Evolutionary conservation across 1,140 invertebrate genomes (phyloP).

Genomic region (Rhyzopertha dominica): DNA sequence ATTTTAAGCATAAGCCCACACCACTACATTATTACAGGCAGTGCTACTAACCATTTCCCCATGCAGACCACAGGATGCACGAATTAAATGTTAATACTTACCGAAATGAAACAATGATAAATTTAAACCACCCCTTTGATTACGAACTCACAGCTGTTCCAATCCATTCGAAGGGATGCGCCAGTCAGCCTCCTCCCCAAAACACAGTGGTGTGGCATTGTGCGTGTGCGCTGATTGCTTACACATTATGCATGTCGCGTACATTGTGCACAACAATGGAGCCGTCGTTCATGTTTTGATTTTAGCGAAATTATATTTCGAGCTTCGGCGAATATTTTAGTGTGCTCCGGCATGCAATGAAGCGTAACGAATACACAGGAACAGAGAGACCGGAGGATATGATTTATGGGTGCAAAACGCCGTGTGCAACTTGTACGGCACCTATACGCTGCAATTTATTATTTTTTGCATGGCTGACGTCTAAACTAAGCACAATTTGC

Average conservation of each 20-base stretch:
- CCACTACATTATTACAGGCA: no score
- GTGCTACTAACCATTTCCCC: no score
- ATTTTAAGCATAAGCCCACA: no score
- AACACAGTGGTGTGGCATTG: no score
- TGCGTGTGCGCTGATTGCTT: conserved; percentile 40
- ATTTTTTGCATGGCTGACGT: no score
- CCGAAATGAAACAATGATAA: conserved; percentile 37
- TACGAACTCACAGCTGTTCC: conserved; percentile 36
- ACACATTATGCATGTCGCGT: conserved; percentile 46
- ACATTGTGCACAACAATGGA: conserved; percentile 26
- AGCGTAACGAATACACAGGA: conserved; percentile 21
- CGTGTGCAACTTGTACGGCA: no score
- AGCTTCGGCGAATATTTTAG: conserved; percentile 18
- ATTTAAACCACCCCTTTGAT: conserved; percentile 35
- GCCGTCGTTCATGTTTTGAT: conserved; percentile 36
- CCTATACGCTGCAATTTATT: no score
- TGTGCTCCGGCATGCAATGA: conserved; percentile 16
- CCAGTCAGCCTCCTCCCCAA: conserved; percentile 15
- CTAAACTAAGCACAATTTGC: no score
- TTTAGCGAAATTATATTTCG: conserved; percentile 24
- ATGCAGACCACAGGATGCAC: no score
- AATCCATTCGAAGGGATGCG: conserved; percentile 25
- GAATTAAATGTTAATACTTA: conserved; percentile 26
- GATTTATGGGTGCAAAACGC: no score
- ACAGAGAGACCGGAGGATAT: no score